Percentiles rank a stretch among this genome's conserved stretches.
These are phyloP conservation scores for Maconellicoccus hirsutus DNA, from an alignment of 1,140 invertebrate species.

Conservation along the genomic window DNA sequence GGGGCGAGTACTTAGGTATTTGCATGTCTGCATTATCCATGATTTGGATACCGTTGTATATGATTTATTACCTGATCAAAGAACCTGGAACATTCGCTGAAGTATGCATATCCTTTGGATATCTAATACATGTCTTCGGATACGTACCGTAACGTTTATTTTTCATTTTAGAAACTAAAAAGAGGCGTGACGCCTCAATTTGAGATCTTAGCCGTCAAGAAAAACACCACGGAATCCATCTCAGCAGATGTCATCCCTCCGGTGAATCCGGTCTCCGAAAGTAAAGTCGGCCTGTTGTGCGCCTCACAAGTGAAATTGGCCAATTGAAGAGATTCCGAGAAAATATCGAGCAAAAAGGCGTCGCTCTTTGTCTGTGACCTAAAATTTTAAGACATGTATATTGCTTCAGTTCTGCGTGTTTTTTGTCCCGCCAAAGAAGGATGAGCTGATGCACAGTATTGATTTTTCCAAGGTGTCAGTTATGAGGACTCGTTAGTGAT, in stretches of 20 bases:
- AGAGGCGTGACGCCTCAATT: conserved; percentile 36
- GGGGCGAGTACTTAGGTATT: conserved; percentile 91
- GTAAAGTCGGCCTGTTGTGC: not conserved
- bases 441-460: not conserved
- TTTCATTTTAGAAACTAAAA: conserved; percentile 37
- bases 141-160: not conserved
- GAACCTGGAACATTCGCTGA: conserved; percentile 72
- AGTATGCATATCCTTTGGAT: conserved; percentile 50
- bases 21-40: conserved; percentile 91
- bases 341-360: not conserved
- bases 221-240: not conserved
- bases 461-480: not conserved
- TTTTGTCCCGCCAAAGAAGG: not conserved
- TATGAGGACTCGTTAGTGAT: not conserved
- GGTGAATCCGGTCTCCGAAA: not conserved
- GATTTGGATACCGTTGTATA: conserved; percentile 90
- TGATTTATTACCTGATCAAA: conserved; percentile 67
- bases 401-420: not conserved
- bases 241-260: not conserved
- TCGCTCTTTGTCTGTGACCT: not conserved
- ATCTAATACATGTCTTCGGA: no score
- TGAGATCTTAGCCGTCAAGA: conserved; percentile 19
- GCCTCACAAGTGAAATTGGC: not conserved
- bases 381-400: not conserved
- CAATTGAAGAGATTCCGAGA: not conserved